Evolutionary conservation across 1,140 invertebrate species (phyloP).

Genomic region (Lepidurus arcticus): DNA sequence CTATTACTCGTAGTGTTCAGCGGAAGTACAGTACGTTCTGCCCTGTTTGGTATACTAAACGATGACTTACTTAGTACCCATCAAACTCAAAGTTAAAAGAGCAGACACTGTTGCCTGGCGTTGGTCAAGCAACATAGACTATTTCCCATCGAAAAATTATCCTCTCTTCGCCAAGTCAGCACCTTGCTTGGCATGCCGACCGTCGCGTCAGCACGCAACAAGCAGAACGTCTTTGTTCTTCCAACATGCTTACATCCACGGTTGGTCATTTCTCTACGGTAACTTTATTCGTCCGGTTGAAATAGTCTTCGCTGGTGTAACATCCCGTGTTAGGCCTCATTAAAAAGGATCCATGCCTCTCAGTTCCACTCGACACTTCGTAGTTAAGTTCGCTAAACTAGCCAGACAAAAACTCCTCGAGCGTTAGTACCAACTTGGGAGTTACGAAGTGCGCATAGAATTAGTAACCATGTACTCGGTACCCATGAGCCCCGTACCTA

Average conservation of each 20-base stretch:
- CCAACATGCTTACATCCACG: background rate
- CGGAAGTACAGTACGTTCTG: too few species aligned
- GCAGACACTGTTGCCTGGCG: background rate
- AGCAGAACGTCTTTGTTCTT: slow-evolving; percentile 18
- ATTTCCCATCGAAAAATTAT: background rate
- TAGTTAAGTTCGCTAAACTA: background rate
- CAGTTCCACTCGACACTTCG: background rate
- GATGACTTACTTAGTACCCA: too few species aligned
- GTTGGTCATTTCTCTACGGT: background rate
- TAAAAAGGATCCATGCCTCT: background rate
- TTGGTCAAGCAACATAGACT: background rate
- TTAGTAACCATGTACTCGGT: background rate
- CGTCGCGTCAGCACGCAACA: background rate
- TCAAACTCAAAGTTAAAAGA: too few species aligned
- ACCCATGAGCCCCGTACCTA: background rate
- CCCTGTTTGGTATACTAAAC: too few species aligned
- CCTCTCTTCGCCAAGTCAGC: background rate
- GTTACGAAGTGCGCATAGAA: background rate
- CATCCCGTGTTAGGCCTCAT: slow-evolving; percentile 9
- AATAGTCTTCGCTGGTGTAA: background rate
- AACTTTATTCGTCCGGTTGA: background rate
- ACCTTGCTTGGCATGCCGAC: background rate
- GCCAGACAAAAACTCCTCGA: background rate
- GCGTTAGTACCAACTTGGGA: background rate
- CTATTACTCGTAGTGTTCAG: background rate